Conservation (phyloP, 2,797 vertebrate genomes). For the Myioborus melanocephalus region DNA sequence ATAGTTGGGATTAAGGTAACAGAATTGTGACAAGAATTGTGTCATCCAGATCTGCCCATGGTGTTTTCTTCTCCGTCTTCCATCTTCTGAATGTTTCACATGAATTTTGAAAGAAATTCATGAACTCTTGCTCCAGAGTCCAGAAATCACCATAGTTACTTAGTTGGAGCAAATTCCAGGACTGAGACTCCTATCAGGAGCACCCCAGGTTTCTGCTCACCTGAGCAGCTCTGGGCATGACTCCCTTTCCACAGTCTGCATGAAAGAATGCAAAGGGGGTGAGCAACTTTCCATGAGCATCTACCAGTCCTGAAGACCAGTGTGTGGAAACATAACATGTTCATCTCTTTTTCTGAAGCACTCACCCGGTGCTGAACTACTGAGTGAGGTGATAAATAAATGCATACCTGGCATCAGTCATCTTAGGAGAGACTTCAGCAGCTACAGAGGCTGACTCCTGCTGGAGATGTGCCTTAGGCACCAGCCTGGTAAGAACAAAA, state of each 20-base stretch:
- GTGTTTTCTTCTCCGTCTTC: neutral
- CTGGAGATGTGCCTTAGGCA: neutral
- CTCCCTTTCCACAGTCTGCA: neutral
- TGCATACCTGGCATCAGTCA: neutral
- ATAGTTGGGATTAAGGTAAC: neutral
- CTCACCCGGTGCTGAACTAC: neutral
- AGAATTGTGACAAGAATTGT: rapidly evolving
- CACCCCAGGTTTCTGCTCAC: neutral
- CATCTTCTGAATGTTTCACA: neutral
- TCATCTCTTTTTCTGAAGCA: neutral
- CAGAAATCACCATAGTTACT: neutral
- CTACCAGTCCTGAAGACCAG: neutral
- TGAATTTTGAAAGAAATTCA: neutral
- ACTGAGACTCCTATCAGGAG: neutral
- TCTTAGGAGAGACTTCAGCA: neutral
- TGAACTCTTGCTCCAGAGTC: neutral
- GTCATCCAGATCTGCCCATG: neutral
- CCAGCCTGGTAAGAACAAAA: neutral
- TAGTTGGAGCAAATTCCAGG: neutral
- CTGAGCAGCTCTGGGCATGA: neutral
- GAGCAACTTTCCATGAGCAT: neutral
- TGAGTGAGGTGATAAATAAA: neutral
- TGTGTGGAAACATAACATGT: neutral
- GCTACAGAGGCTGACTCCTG: neutral
- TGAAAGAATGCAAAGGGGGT: rapidly evolving